Evolutionary conservation across 2,113 vertebrate genomes (phyloP), one percentile per base, ranked within the genome.

Genomic region (Choloepus hoffmanni): DNA sequence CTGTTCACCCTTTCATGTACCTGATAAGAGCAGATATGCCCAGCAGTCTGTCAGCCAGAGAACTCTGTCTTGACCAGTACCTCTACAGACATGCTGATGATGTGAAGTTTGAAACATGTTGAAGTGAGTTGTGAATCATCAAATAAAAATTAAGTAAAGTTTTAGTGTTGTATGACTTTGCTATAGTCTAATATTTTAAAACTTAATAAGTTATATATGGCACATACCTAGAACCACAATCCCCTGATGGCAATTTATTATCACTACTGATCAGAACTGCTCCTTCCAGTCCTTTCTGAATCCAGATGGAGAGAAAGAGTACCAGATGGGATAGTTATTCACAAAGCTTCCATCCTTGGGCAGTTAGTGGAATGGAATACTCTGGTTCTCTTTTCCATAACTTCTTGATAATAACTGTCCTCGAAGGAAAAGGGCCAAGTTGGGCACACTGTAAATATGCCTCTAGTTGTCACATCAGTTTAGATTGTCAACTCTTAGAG

Each of bases 121-220:
- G 63, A 92, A n/a, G 30, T 77, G 48, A 9, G 45, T 23, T 86
- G 40, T 84, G 30, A 84, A 87, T 87, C 30, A 89, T 78, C 19
- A 91, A 95, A 36, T 87, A 89, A 73, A 96, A 89, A 81, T 48
- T 94, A 87, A 84, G n/a, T 48, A n/a, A 78, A 53, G 15, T 92
- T 79, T 94, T 53, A 88, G 73, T 67, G 26, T n/a, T 15, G 1
- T 62, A 28, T 82, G 48, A 77, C 36, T 95, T 95, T 28, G 23
- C 45, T 88, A 76, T 77, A 55, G 45, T 79, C 26, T 79, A 15
- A 79, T 83, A 83, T 92, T 82, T 50, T 18, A 26, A 36, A 84
- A 89, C 33, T 65, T 63, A 70, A 28, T 62, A 68, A 84, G 50
- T 13, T 45, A 33, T 21, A 67, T 33, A 36, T 68, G n/a, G 7